Percentiles rank a stretch among this genome's conserved stretches.
phyloP scores from a whole-genome alignment of 2,888 invertebrate genomes.

The Phaonia tiefii region DNA sequence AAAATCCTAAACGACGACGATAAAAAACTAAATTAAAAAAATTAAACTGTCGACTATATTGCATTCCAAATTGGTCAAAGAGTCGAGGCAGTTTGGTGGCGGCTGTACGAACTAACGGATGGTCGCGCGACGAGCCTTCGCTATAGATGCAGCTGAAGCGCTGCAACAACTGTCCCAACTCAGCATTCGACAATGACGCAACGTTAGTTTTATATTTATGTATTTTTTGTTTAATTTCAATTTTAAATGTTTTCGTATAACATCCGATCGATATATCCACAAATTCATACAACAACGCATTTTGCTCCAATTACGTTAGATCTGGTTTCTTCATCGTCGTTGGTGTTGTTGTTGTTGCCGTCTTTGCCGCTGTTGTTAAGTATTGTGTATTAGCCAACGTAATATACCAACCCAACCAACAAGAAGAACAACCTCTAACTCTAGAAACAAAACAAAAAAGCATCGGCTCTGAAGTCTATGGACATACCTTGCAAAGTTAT shows the following conservation, averaged over 20 bases:
- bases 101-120: slow-evolving; percentile 53
- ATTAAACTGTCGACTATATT: slow-evolving; percentile 41
- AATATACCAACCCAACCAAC: slow-evolving; percentile 64
- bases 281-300: slow-evolving; percentile 62
- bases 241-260: slow-evolving; percentile 64
- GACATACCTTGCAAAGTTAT: slow-evolving; percentile 62
- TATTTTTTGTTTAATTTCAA: slow-evolving; percentile 61
- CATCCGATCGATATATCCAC: slow-evolving; percentile 63
- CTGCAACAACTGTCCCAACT: slow-evolving; percentile 32
- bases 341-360: slow-evolving; percentile 16
- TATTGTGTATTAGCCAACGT: slow-evolving; percentile 62
- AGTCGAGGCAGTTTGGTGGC: slow-evolving; percentile 43
- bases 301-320: slow-evolving; percentile 69
- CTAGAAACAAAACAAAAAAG: slow-evolving; percentile 34
- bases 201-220: slow-evolving; percentile 56
- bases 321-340: slow-evolving; percentile 63
- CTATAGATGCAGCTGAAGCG: slow-evolving; percentile 45
- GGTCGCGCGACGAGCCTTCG: slow-evolving; percentile 48
- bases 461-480: slow-evolving; percentile 49
- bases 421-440: slow-evolving; percentile 63
- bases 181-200: slow-evolving; percentile 58
- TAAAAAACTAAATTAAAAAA: neutral
- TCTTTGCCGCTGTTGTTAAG: slow-evolving; percentile 35
- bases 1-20: slow-evolving; percentile 12
- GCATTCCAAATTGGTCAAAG: slow-evolving; percentile 64